Evolutionary conservation across 2,113 vertebrate species (phyloP), one percentile per base, ranked within the genome.

Genomic region (Megalops atlanticus): DNA sequence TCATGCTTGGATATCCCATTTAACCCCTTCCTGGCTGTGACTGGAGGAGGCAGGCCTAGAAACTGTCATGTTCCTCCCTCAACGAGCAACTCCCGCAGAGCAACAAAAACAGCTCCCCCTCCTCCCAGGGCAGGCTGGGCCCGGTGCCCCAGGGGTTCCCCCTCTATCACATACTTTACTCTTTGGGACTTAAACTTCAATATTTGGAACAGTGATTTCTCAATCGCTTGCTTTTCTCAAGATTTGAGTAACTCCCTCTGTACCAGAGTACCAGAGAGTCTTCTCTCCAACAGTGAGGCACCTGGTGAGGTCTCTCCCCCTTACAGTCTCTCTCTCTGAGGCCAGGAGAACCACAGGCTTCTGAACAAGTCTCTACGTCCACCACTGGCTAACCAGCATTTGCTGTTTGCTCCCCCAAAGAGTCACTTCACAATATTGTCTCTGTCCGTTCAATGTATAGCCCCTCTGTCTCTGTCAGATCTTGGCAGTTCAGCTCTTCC

Each of bases 171-270:
- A 81, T 74, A 77, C 54, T 27, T 47, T 74, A 85, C 43, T 49
- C 78, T 81, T 79, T 35, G 74, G 0, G 5, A 58, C 27, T 58
- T 24, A 69, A 39, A 82, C 77, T 80, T 82, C n/a, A n/a, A n/a
- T 84, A 81, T 85, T 49, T 74, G 64, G 80, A 86, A 78, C n/a
- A n/a, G n/a, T n/a, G n/a, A n/a, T 38, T 70, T 88, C 73, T 83
- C 43, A 38, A 68, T 78, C 39, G 27, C n/a, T 64, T 45, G 68
- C 15, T 33, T 70, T 45, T 31, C 31, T n/a, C n/a, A 58, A n/a
- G 18, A 6, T 58, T 58, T 14, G 36, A 36, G 3, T 38, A 36
- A 64, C 68, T 52, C 54, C 76, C 38, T 78, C 36, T 40, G 76
- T 6, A 41, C 27, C 27, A 11, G 58, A n/a, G n/a, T n/a, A n/a